Evolutionary conservation across 2,888 invertebrate species (phyloP), one percentile per base, ranked within the genome.

Genomic region (Volucella inflata): DNA sequence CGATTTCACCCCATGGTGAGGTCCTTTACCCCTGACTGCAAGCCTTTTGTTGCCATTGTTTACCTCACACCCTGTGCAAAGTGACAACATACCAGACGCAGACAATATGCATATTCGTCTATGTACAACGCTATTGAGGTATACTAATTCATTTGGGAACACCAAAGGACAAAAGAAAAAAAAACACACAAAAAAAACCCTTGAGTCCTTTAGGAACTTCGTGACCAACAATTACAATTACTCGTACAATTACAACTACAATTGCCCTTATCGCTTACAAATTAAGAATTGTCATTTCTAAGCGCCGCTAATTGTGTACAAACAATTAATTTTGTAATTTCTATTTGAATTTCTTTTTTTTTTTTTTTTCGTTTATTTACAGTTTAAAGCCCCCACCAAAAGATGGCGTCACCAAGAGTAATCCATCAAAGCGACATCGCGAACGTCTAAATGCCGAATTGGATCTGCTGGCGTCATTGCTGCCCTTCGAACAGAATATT

Each of bases 361-460:
- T n/a, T 53, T 55, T 80, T 70, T 75, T 11, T 53, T 76, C 76
- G 59, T 83, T 71, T 88, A 89, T 90, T 93, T 95, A 1, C 95
- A 98, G 98, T 92, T 94, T 98, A 93, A 98, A 98, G 93, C 97
- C 98, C 88, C 97, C 98, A 87, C 96, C 98, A 89, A 98, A 98
- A 93, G 98, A 98, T 93, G 97, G 97, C 89, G 97, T 97, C 91
- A 97, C 98, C 74, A 98, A 98, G 92, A 97, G 97, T 91, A 99
- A 99, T 93, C 99, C 99, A 2, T 98, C 98, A 93, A 99, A 99
- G 92, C 94, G 99, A 71, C 99, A 99, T 92, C 95, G 99, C 48
- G 99, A 99, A 93, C 94, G 99, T 36, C 95, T 99, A 89, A 99
- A 99, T 93, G 98, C 98, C 9, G 99, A 99, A 93, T 93, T 99